Evolutionary conservation across 2,888 invertebrate species (phyloP).

Genomic region (Watsonalla cultraria): DNA sequence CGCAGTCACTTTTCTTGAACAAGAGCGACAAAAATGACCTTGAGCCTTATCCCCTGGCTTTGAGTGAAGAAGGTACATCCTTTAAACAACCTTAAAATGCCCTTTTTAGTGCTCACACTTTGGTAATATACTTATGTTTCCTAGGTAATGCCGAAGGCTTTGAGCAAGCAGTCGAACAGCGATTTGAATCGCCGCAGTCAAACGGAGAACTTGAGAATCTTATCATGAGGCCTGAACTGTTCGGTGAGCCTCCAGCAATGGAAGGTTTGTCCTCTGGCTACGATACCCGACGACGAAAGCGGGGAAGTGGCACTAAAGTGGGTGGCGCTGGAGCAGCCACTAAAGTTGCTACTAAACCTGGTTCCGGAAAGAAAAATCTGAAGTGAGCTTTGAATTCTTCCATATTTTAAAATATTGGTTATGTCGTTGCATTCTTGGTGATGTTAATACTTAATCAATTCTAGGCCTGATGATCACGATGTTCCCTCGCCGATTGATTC

Average conservation of each 20-base stretch:
- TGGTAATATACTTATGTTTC: constrained; percentile 13
- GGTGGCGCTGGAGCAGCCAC: constrained; percentile 71
- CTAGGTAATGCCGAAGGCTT: constrained; percentile 66
- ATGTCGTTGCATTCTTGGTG: constrained; percentile 10
- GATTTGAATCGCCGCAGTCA: constrained; percentile 56
- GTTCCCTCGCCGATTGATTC: constrained; percentile 54
- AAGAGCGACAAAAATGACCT: constrained; percentile 77
- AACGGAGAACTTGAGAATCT: constrained; percentile 77
- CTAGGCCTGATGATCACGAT: constrained; percentile 56
- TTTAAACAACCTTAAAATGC: not conserved
- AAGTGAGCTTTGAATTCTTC: constrained; percentile 42
- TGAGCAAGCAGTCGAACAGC: constrained; percentile 62
- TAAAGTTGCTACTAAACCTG: constrained; percentile 68
- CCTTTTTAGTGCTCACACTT: not conserved
- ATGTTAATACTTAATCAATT: constrained; percentile 8
- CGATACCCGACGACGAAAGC: constrained; percentile 63
- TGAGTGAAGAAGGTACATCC: constrained; percentile 69
- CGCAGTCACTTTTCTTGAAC: constrained; percentile 72
- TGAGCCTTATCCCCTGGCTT: constrained; percentile 73
- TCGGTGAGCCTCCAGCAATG: constrained; percentile 79
- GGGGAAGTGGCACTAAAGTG: constrained; percentile 68
- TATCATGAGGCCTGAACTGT: constrained; percentile 80
- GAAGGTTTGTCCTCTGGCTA: constrained; percentile 55
- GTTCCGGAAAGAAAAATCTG: constrained; percentile 69
- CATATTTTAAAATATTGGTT: constrained; percentile 2